These are phyloP conservation scores for Ctenopoma kingsleyae DNA, from an alignment of 2,797 vertebrate species.

Conservation along the genomic window DNA sequence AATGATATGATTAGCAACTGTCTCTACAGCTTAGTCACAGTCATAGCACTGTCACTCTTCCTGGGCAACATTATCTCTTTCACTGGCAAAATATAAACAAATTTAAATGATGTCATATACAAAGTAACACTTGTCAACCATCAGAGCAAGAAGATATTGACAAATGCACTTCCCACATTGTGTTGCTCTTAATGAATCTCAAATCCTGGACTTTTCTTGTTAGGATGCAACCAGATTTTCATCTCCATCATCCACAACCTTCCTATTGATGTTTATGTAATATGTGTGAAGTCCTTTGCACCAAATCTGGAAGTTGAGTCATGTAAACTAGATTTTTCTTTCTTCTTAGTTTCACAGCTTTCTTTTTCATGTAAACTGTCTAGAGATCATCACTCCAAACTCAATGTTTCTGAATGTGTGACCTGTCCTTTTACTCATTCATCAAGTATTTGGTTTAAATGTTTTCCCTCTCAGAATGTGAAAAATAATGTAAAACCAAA, in stretches of 20 bases:
- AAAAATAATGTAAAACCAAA: too few species aligned
- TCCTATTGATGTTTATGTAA: background rate
- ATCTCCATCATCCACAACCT: background rate
- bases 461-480: too few species aligned
- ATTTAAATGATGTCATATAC: background rate
- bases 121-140: background rate
- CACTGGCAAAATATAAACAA: slow-evolving; percentile 4
- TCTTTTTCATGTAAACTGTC: too few species aligned
- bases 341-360: too few species aligned
- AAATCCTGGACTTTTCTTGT: background rate
- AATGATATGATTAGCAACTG: slow-evolving; percentile 54
- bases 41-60: slow-evolving; percentile 15
- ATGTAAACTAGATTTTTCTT: too few species aligned
- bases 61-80: background rate
- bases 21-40: slow-evolving; percentile 55
- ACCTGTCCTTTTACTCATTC: too few species aligned
- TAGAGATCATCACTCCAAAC: too few species aligned
- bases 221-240: background rate
- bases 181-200: slow-evolving; percentile 2
- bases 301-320: too few species aligned
- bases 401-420: too few species aligned
- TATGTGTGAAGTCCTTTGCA: too few species aligned
- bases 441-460: too few species aligned
- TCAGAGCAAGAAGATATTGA: background rate
- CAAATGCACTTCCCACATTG: background rate